Conservation (phyloP, 2,888 invertebrate species). For the Palloptera scutellata region DNA sequence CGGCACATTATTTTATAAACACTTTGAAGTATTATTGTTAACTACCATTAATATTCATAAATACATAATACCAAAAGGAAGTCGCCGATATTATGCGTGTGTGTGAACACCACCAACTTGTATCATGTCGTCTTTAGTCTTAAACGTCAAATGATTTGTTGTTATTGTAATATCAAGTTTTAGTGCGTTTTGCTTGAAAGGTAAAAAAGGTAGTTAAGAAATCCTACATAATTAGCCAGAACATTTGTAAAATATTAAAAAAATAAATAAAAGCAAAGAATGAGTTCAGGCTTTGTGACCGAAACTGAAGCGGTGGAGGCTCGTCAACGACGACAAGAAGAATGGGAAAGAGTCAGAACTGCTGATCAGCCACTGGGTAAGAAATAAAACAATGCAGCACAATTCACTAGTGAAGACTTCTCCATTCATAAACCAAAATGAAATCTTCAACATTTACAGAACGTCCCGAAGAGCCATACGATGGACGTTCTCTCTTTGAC, state of each 20-base stretch:
- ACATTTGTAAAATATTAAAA: too few species aligned
- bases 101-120: too few species aligned
- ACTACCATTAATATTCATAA: too few species aligned
- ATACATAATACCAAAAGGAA: too few species aligned
- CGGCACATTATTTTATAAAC: too few species aligned
- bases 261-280: conserved; percentile 52
- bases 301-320: conserved; percentile 87
- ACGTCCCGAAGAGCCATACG: conserved; percentile 86
- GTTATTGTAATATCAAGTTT: neutral
- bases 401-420: conserved; percentile 35
- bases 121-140: too few species aligned
- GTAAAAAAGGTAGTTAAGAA: too few species aligned
- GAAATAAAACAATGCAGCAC: conserved; percentile 7
- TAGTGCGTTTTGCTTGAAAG: neutral
- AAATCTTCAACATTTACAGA: conserved; percentile 69
- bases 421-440: conserved; percentile 22
- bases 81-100: too few species aligned
- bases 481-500: conserved; percentile 88
- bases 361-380: conserved; percentile 89
- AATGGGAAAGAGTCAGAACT: conserved; percentile 95
- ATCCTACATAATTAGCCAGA: too few species aligned
- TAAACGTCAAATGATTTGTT: too few species aligned
- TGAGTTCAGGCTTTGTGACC: conserved; percentile 93
- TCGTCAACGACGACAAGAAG: conserved; percentile 84
- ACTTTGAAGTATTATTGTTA: too few species aligned